Conservation (phyloP, 1,140 invertebrate species). For the Scaptomyza pallida region DNA sequence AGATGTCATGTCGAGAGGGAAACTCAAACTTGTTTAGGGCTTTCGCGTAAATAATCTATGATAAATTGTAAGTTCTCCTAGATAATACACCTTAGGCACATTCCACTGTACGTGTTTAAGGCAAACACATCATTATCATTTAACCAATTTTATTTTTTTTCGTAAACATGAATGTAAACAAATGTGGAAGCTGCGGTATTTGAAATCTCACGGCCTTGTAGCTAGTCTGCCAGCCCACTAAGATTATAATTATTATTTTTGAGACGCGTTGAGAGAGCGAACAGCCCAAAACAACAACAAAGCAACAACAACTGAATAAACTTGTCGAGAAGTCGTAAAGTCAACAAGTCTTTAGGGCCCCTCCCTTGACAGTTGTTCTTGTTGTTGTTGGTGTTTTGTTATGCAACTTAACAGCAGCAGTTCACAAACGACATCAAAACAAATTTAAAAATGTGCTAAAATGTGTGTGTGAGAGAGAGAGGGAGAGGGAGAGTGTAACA, state of each 20-base stretch:
- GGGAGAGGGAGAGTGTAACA: conserved; percentile 27
- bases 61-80: background rate
- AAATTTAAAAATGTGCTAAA: conserved; percentile 20
- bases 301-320: conserved; percentile 31
- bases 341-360: background rate
- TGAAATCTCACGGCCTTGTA: conserved; percentile 60
- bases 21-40: conserved; percentile 3
- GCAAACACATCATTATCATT: conserved; percentile 55
- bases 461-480: conserved; percentile 14
- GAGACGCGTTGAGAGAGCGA: conserved; percentile 4
- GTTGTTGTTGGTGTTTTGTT: conserved; percentile 43
- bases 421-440: conserved; percentile 33
- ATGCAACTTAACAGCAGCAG: conserved; percentile 33
- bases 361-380: conserved; percentile 14
- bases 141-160: conserved; percentile 4
- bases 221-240: conserved; percentile 18
- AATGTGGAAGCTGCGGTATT: conserved; percentile 64
- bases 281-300: conserved; percentile 19
- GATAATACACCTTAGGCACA: conserved; percentile 1
- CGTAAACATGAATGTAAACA: conserved; percentile 58
- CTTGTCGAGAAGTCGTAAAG: conserved; percentile 3
- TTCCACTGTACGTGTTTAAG: conserved; percentile 25
- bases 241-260: conserved; percentile 25
- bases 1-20: background rate
- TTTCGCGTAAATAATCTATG: conserved; percentile 11